Percentiles rank a stretch among this genome's conserved stretches.
phyloP scores from a whole-genome alignment of 2,888 invertebrate species.

The Aporophyla nigra region DNA sequence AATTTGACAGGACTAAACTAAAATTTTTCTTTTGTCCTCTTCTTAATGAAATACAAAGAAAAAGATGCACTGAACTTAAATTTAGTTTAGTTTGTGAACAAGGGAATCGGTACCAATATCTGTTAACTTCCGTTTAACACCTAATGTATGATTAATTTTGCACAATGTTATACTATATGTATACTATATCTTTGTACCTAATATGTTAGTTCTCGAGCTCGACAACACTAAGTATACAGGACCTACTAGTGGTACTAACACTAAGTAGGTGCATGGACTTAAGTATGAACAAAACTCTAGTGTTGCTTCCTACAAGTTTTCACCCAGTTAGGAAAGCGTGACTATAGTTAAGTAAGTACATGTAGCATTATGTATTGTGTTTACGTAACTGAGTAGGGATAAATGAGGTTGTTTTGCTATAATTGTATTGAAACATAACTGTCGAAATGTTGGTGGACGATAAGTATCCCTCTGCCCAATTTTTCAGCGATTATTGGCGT shows the following conservation, averaged over 20 bases:
- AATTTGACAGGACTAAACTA: too few species aligned
- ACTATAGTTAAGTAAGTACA: conserved; percentile 16
- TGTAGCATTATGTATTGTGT: not conserved
- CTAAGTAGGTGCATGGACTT: conserved; percentile 43
- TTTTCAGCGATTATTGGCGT: not conserved
- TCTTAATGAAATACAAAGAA: too few species aligned
- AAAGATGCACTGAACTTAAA: too few species aligned
- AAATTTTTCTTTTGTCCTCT: too few species aligned
- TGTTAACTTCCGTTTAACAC: conserved; percentile 17
- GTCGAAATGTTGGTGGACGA: not conserved
- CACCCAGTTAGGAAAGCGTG: conserved; percentile 42
- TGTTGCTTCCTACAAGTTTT: conserved; percentile 48
- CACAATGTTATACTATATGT: conserved; percentile 6
- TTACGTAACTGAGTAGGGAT: not conserved
- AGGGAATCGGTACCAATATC: too few species aligned
- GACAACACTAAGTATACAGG: conserved; percentile 45
- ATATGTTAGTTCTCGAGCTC: conserved; percentile 29
- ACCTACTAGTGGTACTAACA: conserved; percentile 27
- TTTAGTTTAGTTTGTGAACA: too few species aligned
- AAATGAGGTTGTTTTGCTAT: not conserved
- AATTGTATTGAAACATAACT: not conserved
- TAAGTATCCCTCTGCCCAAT: not conserved
- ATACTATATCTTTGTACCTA: conserved; percentile 28
- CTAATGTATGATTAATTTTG: conserved; percentile 14
- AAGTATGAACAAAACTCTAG: conserved; percentile 45